Evolutionary conservation across 37 sponge, comb jelly and placozoan genomes (phyloP).

Genomic region (Ianthella basta): DNA sequence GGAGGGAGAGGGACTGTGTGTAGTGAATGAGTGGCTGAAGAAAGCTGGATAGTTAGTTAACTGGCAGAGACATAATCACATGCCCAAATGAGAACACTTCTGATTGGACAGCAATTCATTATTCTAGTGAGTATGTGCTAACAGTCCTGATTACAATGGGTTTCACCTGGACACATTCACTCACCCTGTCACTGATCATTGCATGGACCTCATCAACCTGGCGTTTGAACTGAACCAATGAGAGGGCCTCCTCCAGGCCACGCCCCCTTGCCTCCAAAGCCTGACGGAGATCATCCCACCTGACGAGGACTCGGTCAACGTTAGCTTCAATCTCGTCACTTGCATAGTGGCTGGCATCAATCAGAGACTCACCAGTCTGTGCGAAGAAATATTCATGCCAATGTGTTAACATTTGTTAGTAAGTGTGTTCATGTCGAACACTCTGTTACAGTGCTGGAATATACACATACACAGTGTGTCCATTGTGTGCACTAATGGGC

Average conservation of each 20-base stretch:
- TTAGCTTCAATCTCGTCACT: conserved; percentile 64
- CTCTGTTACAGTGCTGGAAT: no score
- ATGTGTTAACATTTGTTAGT: neutral
- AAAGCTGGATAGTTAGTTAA: no score
- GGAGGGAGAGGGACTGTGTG: neutral
- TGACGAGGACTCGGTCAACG: conserved; percentile 60
- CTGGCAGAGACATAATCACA: no score
- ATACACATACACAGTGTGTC: no score
- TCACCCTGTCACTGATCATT: conserved; percentile 63
- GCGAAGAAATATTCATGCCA: neutral
- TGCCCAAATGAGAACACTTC: no score
- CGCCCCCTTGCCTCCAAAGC: conserved; percentile 72
- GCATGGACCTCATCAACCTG: conserved; percentile 75
- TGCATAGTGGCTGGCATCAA: conserved; percentile 82
- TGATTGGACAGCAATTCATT: no score
- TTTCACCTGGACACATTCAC: no score
- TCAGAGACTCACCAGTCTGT: conserved; percentile 78
- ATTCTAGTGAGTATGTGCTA: no score
- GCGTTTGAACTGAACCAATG: conserved; percentile 76
- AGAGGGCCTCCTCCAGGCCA: conserved; percentile 80
- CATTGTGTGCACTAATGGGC: no score
- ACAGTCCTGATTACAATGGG: no score
- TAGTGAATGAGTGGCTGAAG: no score
- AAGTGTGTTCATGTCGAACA: neutral
- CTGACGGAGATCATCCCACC: conserved; percentile 73